Evolutionary conservation across 2,888 invertebrate genomes (phyloP).

Genomic region (Zele albiditarsus): DNA sequence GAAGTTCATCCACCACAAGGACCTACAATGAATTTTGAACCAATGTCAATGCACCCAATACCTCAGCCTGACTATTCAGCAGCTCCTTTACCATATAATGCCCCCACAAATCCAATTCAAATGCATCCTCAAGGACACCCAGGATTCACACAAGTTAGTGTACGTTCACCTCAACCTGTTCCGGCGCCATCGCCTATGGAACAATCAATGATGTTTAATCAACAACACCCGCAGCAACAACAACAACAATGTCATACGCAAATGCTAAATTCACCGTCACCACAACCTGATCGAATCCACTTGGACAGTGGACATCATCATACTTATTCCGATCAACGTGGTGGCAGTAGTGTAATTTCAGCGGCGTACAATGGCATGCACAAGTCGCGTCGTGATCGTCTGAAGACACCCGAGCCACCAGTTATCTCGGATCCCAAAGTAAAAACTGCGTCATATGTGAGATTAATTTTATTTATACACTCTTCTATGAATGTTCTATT

Average conservation of each 20-base stretch:
- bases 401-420: constrained; percentile 70
- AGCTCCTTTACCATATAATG: constrained; percentile 62
- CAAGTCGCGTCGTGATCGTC: constrained; percentile 58
- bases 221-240: constrained; percentile 8
- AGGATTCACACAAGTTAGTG: constrained; percentile 30
- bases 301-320: constrained; percentile 28
- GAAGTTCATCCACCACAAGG: constrained; percentile 54
- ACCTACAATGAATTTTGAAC: constrained; percentile 60
- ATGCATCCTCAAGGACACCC: constrained; percentile 39
- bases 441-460: constrained; percentile 54
- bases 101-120: constrained; percentile 49
- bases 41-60: constrained; percentile 50
- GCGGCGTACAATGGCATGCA: constrained; percentile 54
- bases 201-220: constrained; percentile 39
- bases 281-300: constrained; percentile 18
- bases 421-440: constrained; percentile 70
- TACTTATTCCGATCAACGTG: constrained; percentile 2
- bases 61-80: constrained; percentile 58
- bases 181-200: constrained; percentile 47
- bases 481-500: neutral
- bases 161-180: constrained; percentile 51
- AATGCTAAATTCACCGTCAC: constrained; percentile 28
- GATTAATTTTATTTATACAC: constrained; percentile 21
- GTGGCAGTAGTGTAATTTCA: constrained; percentile 20
- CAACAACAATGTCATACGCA: neutral